Evolutionary conservation across 1,140 invertebrate genomes (phyloP).

Genomic region (Holotrichia oblita): DNA sequence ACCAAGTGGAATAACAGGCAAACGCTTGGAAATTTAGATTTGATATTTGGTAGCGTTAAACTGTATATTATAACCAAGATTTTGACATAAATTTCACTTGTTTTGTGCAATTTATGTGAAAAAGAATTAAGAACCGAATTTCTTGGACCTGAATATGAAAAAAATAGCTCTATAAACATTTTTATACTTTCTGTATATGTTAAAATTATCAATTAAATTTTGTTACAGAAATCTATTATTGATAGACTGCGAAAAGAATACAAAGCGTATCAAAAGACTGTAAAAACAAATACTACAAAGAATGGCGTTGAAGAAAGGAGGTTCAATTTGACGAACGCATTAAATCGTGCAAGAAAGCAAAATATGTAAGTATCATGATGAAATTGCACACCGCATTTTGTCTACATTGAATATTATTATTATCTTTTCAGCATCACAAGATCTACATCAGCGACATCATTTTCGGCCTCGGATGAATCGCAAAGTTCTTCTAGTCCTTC

Average conservation of each 20-base stretch:
- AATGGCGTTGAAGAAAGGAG: conserved; percentile 55
- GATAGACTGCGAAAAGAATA: conserved; percentile 56
- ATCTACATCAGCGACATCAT: conserved; percentile 50
- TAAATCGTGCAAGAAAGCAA: conserved; percentile 58
- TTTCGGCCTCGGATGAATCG: conserved; percentile 54
- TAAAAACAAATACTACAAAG: conserved; percentile 53
- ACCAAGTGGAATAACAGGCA: too few relatives aligned
- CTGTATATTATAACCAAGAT: too few relatives aligned
- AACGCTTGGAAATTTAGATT: too few relatives aligned
- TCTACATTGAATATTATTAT: not conserved
- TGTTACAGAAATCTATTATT: conserved; percentile 54
- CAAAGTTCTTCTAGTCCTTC: conserved; percentile 47
- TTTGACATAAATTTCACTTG: too few relatives aligned
- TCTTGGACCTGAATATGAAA: too few relatives aligned
- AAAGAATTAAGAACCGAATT: too few relatives aligned
- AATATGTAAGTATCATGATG: conserved; percentile 54
- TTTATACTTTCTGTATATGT: too few relatives aligned
- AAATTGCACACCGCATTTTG: not conserved
- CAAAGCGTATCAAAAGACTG: conserved; percentile 51
- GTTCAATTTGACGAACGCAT: conserved; percentile 53
- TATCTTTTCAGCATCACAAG: conserved; percentile 48
- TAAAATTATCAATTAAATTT: not conserved
- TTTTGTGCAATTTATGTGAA: too few relatives aligned
- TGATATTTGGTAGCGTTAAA: too few relatives aligned
- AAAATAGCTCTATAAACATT: too few relatives aligned